Conservation (phyloP, 2,888 invertebrate genomes). For the Mythimna vitellina region DNA sequence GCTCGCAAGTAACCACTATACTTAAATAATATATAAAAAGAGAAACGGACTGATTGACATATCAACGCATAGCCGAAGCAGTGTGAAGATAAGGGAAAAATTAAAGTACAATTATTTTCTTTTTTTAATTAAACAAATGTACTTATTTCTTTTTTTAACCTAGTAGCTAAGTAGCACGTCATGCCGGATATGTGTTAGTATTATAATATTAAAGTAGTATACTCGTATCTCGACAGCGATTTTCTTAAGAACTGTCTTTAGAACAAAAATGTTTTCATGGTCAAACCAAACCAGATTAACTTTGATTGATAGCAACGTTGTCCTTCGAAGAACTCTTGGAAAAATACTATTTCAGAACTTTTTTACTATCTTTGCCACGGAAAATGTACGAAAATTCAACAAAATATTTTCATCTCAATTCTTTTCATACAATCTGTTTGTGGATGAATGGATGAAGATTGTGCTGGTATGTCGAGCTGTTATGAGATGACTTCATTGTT, state of each 20-base stretch:
- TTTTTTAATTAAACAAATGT: too few species aligned
- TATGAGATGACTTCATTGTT: background rate
- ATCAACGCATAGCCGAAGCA: too few species aligned
- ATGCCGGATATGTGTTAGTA: background rate
- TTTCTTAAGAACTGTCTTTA: background rate
- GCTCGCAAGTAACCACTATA: too few species aligned
- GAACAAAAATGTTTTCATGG: conserved; percentile 18
- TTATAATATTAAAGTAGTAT: background rate
- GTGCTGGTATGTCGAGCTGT: background rate
- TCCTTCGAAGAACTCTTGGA: conserved; percentile 16
- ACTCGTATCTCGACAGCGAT: background rate
- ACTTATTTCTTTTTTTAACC: too few species aligned
- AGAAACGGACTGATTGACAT: too few species aligned
- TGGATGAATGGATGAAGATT: background rate
- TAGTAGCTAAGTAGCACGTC: background rate
- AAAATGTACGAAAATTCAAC: conserved; percentile 5
- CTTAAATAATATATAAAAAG: too few species aligned
- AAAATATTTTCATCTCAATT: conserved; percentile 15
- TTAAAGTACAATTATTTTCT: too few species aligned
- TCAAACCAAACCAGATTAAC: conserved; percentile 28
- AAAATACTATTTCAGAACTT: conserved; percentile 5
- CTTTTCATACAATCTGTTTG: background rate
- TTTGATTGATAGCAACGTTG: conserved; percentile 33
- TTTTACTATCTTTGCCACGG: background rate
- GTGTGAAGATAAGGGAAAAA: too few species aligned